Percentiles rank a stretch among this genome's conserved stretches.
These are phyloP conservation scores for Ophioninae sp. DNA, from an alignment of 2,888 invertebrate species.

Conservation along the genomic window DNA sequence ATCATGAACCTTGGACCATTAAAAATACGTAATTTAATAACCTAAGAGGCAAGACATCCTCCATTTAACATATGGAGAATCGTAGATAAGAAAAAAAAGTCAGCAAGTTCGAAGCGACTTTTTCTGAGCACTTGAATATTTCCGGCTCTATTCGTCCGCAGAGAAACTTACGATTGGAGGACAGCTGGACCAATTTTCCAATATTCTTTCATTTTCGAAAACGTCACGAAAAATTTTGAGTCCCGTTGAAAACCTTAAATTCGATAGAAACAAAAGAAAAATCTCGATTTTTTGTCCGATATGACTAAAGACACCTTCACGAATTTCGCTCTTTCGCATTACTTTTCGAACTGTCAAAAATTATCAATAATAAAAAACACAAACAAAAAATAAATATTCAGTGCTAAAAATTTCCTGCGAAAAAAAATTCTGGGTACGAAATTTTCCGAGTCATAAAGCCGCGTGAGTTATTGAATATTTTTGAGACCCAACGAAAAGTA, in stretches of 20 bases:
- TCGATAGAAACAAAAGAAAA: conserved; percentile 7
- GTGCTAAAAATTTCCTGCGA: not conserved
- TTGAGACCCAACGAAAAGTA: not conserved
- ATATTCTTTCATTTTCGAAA: not conserved
- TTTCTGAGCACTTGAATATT: not conserved
- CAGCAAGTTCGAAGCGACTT: not conserved
- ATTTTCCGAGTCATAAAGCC: conserved; percentile 41
- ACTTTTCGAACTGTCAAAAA: conserved; percentile 46
- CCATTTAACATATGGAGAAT: not conserved
- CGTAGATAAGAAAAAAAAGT: not conserved
- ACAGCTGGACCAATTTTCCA: not conserved
- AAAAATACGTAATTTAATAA: conserved; percentile 20
- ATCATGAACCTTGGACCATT: not conserved
- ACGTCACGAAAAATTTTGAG: not conserved
- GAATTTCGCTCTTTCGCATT: conserved; percentile 4
- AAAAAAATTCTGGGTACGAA: conserved; percentile 21
- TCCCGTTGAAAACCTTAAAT: no score
- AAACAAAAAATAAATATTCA: not conserved
- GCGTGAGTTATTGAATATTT: conserved; percentile 29
- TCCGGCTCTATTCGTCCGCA: not conserved
- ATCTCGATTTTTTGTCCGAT: conserved; percentile 38
- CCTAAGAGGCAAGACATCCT: not conserved
- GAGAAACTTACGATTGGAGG: not conserved
- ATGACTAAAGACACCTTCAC: not conserved
- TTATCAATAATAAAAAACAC: conserved; percentile 26